phyloP scores from a whole-genome alignment of 1,140 invertebrate species.

The Drosophila tani region DNA sequence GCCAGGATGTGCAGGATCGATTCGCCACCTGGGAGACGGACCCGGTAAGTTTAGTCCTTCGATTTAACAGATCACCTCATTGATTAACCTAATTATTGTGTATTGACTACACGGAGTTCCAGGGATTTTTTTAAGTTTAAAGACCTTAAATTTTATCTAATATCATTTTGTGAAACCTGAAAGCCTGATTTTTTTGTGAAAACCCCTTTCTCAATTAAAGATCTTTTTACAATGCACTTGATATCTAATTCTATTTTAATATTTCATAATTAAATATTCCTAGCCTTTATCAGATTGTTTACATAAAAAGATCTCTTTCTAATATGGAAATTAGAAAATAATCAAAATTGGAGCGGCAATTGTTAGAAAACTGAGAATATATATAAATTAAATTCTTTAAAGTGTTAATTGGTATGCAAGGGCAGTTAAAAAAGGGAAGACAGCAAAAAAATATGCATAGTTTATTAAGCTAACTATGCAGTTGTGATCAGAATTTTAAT shows the following conservation, averaged over 20 bases:
- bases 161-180: background rate
- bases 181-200: background rate
- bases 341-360: too few relatives aligned
- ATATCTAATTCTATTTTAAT: background rate
- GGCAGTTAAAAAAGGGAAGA: background rate
- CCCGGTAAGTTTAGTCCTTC: slow-evolving; percentile 48
- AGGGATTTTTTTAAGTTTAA: background rate
- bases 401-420: background rate
- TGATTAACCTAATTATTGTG: background rate
- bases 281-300: too few relatives aligned
- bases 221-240: background rate
- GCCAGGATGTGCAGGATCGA: slow-evolving; percentile 89
- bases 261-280: background rate
- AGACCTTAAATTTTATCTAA: too few relatives aligned
- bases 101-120: background rate
- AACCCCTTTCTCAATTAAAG: background rate
- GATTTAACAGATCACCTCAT: background rate
- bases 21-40: slow-evolving; percentile 88
- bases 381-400: background rate
- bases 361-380: background rate
- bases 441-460: background rate
- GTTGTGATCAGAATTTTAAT: slow-evolving; percentile 1
- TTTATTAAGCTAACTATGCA: background rate
- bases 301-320: too few relatives aligned
- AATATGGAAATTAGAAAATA: too few relatives aligned